Base-by-base conservation (phyloP, 2,888 invertebrate species). In the Ormyrus rosae region DNA sequence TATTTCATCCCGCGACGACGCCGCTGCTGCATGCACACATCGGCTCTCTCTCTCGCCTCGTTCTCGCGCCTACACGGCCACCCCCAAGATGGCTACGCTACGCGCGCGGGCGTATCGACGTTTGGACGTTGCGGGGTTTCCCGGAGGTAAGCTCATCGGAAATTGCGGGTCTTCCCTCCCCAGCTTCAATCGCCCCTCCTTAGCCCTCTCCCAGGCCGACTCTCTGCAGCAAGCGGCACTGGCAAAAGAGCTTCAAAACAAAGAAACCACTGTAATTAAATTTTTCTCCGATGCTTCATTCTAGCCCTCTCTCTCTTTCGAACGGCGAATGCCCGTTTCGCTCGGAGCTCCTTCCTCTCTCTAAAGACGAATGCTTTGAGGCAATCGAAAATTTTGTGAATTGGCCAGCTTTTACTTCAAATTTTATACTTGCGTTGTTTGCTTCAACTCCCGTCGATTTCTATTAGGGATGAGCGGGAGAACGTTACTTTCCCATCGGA, bases 101-200 rank as follows among this genome's bases (percentile, higher is more conserved):
- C 53, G 65, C 13, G 76, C 58, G 76, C 84, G 86, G 86, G 87
- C 88, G 88, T 90, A 90, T 90, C 90, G 90, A 90, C 90, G 90
- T 90, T 80, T 90, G 88, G 88, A 88, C 85, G 87, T 90, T 90
- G 84, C 83, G 86, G 84, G 90, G 90, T 90, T 90, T 90, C 90
- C 87, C 75, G 72, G 78, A 77, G 86, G 90, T 90, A 90, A 90
- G 90, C 90, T 90, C 90, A 91, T 90, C 90, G 90, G 90, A 85
- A 89, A 87, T 90, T 90, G 89, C 84, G 83, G 87, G 90, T 88
- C 90, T 91, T 91, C 90, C 88, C 86, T 89, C 89, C 89, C 90
- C 89, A 88, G 84, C 72, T 73, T 73, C 85, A 86, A 86, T 88
- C 85, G 85, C 86, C 87, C 87, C 89, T 85, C 86, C 84, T 83